These are phyloP conservation scores for Choloepus hoffmanni DNA, from an alignment of 2,113 vertebrate species.

Conservation along the genomic window DNA sequence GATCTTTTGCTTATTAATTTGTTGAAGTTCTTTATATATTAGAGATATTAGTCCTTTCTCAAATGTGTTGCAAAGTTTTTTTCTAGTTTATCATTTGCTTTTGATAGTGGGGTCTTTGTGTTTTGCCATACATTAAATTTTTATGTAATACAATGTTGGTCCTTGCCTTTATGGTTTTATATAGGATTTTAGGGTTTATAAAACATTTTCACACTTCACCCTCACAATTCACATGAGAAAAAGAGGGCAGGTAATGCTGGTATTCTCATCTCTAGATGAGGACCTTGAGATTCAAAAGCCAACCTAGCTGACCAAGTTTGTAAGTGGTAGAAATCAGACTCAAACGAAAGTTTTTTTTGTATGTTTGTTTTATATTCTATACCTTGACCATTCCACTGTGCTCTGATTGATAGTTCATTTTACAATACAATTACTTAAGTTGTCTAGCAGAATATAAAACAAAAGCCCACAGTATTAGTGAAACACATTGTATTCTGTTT, in stretches of 20 bases:
- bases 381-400: background rate
- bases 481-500: slow-evolving; percentile 22
- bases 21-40: background rate
- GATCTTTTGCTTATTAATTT: background rate
- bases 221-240: slow-evolving; percentile 6
- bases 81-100: slow-evolving; percentile 21
- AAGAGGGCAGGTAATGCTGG: background rate
- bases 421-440: slow-evolving; percentile 8
- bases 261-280: slow-evolving; percentile 4
- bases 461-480: background rate
- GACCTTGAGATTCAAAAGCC: background rate
- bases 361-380: background rate
- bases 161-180: background rate
- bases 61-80: background rate
- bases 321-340: slow-evolving; percentile 14
- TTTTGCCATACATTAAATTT: slow-evolving; percentile 16
- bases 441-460: background rate
- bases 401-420: background rate
- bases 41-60: slow-evolving; percentile 26
- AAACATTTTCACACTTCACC: slow-evolving; percentile 4
- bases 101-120: background rate
- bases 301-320: background rate
- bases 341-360: slow-evolving; percentile 8
- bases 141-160: background rate
- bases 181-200: slow-evolving; percentile 17